Evolutionary conservation across 2,888 invertebrate genomes (phyloP).

Genomic region (Lasioglossum marginatum): DNA sequence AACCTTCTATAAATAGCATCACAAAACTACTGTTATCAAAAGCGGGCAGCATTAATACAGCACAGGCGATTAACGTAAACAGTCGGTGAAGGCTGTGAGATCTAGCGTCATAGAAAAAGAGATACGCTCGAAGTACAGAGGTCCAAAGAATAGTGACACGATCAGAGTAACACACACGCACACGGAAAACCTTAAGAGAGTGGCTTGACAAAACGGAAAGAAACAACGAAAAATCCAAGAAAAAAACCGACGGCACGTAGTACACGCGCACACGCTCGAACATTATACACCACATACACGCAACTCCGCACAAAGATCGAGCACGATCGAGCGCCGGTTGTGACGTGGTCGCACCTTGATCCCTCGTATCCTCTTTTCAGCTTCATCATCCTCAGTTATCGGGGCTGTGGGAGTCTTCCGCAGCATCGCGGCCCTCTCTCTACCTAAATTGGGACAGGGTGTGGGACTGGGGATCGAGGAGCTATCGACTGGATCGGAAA

Average conservation of each 20-base stretch:
- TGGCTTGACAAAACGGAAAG: neutral
- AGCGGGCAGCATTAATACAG: slow-evolving; percentile 26
- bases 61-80: slow-evolving; percentile 26
- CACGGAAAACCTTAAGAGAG: neutral
- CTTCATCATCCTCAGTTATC: slow-evolving; percentile 72
- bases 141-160: slow-evolving; percentile 16
- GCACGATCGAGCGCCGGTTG: slow-evolving; percentile 75
- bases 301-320: slow-evolving; percentile 40
- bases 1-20: neutral
- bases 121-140: slow-evolving; percentile 28
- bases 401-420: slow-evolving; percentile 74
- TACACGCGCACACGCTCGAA: slow-evolving; percentile 1
- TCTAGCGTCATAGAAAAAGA: slow-evolving; percentile 31
- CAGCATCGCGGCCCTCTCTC: slow-evolving; percentile 76
- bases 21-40: neutral
- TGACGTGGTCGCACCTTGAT: slow-evolving; percentile 82
- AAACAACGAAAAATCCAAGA: slow-evolving; percentile 19
- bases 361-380: slow-evolving; percentile 78
- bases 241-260: neutral
- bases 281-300: slow-evolving; percentile 20
- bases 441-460: slow-evolving; percentile 80
- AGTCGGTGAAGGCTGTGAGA: slow-evolving; percentile 5
- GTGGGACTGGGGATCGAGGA: slow-evolving; percentile 16
- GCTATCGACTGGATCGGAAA: slow-evolving; percentile 51
- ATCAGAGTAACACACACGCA: slow-evolving; percentile 3